Conservation (phyloP, 2,797 vertebrate species). For the Phrynocephalus vlangalii region DNA sequence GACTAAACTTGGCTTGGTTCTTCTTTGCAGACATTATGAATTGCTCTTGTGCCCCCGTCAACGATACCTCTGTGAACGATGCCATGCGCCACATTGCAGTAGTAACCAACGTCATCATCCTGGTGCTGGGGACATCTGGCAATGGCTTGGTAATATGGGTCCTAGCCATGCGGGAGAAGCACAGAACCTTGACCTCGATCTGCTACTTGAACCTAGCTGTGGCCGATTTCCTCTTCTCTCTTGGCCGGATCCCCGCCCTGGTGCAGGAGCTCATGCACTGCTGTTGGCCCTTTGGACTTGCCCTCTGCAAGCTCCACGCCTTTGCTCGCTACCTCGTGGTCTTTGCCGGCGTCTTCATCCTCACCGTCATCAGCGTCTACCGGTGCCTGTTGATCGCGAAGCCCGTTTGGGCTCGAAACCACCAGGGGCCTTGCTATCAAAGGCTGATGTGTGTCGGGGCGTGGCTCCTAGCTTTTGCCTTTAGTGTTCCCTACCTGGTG, state of each 20-base stretch:
- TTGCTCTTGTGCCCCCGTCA: background rate
- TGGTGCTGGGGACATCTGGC: conserved; percentile 19
- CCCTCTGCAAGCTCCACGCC: conserved; percentile 57
- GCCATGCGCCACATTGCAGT: conserved; percentile 35
- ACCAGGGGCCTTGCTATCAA: conserved; percentile 28
- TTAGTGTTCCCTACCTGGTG: conserved; percentile 32
- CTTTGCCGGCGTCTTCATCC: conserved; percentile 61
- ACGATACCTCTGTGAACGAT: background rate
- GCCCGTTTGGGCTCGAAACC: conserved; percentile 66
- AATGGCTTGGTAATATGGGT: conserved; percentile 37
- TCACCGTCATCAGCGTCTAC: conserved; percentile 61
- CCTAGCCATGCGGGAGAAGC: background rate
- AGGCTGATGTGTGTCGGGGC: conserved; percentile 18
- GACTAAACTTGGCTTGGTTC: background rate
- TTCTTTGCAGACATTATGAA: conserved; percentile 22
- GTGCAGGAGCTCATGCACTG: conserved; percentile 12
- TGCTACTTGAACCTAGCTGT: conserved; percentile 66
- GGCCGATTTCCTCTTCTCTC: conserved; percentile 62
- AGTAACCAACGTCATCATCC: conserved; percentile 23
- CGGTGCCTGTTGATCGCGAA: conserved; percentile 56
- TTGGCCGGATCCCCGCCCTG: conserved; percentile 51
- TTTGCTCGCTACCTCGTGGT: conserved; percentile 49
- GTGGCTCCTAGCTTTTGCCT: conserved; percentile 66
- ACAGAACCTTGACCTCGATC: conserved; percentile 49
- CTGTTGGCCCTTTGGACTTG: conserved; percentile 60